These are phyloP conservation scores for Oegoconia quadripuncta DNA, from an alignment of 2,888 invertebrate species.

Conservation along the genomic window DNA sequence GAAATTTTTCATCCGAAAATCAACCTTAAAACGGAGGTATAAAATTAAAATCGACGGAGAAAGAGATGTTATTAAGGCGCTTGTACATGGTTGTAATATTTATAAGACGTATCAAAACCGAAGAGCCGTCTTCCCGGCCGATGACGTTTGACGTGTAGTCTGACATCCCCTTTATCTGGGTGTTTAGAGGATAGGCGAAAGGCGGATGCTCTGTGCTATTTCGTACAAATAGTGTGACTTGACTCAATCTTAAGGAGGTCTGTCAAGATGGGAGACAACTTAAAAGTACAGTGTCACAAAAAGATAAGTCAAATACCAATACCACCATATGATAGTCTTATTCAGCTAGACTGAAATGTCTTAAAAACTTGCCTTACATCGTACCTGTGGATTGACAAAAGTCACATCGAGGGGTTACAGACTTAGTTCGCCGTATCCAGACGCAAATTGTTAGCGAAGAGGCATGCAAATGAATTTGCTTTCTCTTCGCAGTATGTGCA, in stretches of 20 bases:
- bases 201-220: constrained; percentile 4
- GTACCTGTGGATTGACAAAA: too few species aligned
- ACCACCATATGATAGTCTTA: too few species aligned
- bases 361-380: background rate
- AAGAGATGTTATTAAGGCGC: constrained; percentile 37
- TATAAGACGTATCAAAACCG: constrained; percentile 76
- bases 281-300: too few species aligned
- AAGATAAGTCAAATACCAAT: too few species aligned
- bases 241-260: too few species aligned
- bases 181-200: constrained; percentile 25
- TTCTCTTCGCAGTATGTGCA: too few species aligned
- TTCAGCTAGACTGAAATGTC: background rate
- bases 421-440: too few species aligned
- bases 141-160: constrained; percentile 77
- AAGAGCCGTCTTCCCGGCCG: constrained; percentile 72
- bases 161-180: constrained; percentile 58
- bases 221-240: too few species aligned
- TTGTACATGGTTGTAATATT: constrained; percentile 59
- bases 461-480: too few species aligned
- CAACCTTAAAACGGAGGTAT: background rate
- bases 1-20: constrained; percentile 15
- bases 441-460: too few species aligned
- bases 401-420: too few species aligned
- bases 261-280: too few species aligned
- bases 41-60: constrained; percentile 28